Base-by-base conservation (phyloP, 2,888 invertebrate genomes). In the Sinelater perroti region DNA sequence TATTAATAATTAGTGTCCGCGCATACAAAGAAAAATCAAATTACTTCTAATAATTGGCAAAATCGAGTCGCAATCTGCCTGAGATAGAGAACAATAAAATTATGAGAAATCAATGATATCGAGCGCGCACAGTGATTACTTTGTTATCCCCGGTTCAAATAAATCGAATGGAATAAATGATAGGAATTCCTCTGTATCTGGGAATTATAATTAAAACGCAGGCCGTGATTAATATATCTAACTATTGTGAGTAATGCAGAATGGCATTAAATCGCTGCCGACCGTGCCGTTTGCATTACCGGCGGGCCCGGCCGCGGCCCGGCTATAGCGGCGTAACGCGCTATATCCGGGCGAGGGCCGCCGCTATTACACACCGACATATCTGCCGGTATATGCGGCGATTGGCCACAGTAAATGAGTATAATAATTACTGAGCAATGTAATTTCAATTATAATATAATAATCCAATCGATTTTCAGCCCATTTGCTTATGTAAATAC, bases 361-460 rank as follows among this genome's bases (percentile, higher is more conserved):
- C 16, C 14, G 35, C 40, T 40, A 40, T 26, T 24, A 40, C 40
- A 21, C 8, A 14, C 21, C 20, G 40, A 40, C n/a, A n/a, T 40
- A 40, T 40, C 40, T 40, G 24, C 26, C 26, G 40, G 14, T 40
- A 40, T 40, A 40, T 14, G 40, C 16, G 17, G 40, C 28, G 18
- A 28, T 53, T 53, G 36, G 53, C 21, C 45, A 33, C 44, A 45
- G 44, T 28, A 45, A 53, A 45, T 45, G 36, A 53, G 45, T 45
- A 42, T 45, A 53, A 53, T 53, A 53, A 45, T 53, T 53, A 53
- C 44, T 35, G 26, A 46, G 44, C 45, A 45, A 53, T 45, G 44
- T 46, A 45, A 46, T 53, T 53, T 53, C 53, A 53, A 53, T 52
- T 52, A 52, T 42, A 52, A 52, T 52, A 52, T 52, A 52, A 52